Percentiles rank a stretch among this genome's conserved stretches.
These are phyloP conservation scores for Drosophila pegasa DNA, from an alignment of 2,888 invertebrate genomes.

Conservation along the genomic window DNA sequence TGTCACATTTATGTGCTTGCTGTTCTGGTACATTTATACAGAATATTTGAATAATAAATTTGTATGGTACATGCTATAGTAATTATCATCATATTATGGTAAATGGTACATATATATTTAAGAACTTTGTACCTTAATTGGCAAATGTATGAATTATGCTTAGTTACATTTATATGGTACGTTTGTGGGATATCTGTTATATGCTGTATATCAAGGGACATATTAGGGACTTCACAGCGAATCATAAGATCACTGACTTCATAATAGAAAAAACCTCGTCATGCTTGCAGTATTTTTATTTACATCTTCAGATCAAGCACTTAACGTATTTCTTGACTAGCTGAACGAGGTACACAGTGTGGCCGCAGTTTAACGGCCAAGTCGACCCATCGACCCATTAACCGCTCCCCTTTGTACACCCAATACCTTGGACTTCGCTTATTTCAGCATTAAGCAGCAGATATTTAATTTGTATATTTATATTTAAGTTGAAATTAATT, in stretches of 20 bases:
- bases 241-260: not conserved
- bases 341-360: not conserved
- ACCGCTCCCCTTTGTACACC: not conserved
- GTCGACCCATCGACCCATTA: not conserved
- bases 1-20: no score
- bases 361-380: slow-evolving; percentile 7
- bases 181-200: not conserved
- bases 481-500: slow-evolving; percentile 8
- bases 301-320: not conserved
- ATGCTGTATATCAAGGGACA: not conserved
- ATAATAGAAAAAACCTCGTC: not conserved
- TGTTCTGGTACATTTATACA: not conserved
- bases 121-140: not conserved
- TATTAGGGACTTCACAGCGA: not conserved
- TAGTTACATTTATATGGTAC: not conserved
- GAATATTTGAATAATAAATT: not conserved
- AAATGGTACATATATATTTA: not conserved
- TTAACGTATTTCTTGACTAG: not conserved
- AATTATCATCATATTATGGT: no score
- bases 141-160: not conserved
- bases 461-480: slow-evolving; percentile 11
- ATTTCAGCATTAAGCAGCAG: slow-evolving; percentile 20
- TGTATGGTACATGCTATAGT: not conserved
- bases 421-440: slow-evolving; percentile 31
- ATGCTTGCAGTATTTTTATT: not conserved